Base-by-base conservation (phyloP, 2,888 invertebrate genomes). In the Archips xylosteana region DNA sequence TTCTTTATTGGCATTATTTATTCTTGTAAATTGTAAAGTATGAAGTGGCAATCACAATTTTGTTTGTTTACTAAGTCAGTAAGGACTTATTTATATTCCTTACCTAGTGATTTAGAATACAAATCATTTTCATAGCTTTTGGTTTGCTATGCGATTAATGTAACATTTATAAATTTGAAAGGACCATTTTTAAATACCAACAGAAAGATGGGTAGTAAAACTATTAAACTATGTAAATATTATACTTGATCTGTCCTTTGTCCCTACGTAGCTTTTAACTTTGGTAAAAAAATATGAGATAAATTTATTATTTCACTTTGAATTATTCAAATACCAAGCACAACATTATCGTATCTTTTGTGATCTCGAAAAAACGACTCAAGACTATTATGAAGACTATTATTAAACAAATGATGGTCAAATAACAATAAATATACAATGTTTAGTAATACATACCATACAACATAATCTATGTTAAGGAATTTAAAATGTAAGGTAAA, bases 401-500 rank as follows among this genome's bases (percentile, higher is more conserved):
- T 8, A 63, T 45, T n/a, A 63, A 32, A 13, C 32, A 8, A 47
- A 62, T 32, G 32, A 47, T 32, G 63, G 47, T 47, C n/a, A 65
- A n/a, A 65, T 51, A 51, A 45, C 15, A 51, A 51, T 65, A 65
- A 51, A n/a, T 65, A 36, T 51, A 15, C 59, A 42, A 54, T 62
- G 54, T 57, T 62, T 72, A 61, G 60, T 51, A 34, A n/a, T 54
- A 47, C 64, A 49, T 6, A 34, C 36, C n/a, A 15, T 71, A 62
- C 42, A 61, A 51, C 32, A 10, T 70, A 65, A 49, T 64, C 47
- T 54, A 65, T 10, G 60, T 23, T 66, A 60, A 71, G 49, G 59
- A 2, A 51, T 59, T 51, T 34, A 54, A 23, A 70, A n/a, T 13
- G 49, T 61, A 68, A 69, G 69, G 70, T 74, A 36, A 74, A 61